phyloP scores from a whole-genome alignment of 2,113 vertebrate genomes.

The Bathybates hornii region DNA sequence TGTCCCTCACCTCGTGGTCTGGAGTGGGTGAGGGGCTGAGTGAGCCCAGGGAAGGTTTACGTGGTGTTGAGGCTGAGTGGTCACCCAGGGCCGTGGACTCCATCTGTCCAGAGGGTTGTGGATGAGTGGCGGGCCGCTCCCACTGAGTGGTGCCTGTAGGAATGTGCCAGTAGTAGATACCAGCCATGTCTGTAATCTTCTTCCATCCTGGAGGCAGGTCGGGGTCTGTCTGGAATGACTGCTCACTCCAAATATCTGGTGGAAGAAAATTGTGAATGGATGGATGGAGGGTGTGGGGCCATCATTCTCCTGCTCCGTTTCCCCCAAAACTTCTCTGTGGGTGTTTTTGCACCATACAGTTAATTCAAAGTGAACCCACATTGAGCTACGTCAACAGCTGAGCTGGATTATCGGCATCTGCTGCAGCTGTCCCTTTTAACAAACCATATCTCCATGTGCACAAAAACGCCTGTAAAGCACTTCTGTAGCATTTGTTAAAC shows the following conservation, averaged over 20 bases:
- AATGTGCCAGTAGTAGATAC: conserved; percentile 98
- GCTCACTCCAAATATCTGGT: conserved; percentile 93
- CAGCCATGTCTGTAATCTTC: conserved; percentile 89
- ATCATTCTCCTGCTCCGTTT: not conserved
- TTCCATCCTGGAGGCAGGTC: conserved; percentile 98
- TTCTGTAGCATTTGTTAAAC: not conserved
- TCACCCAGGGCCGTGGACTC: conserved; percentile 14
- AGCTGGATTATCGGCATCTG: conserved; percentile 9
- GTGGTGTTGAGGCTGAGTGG: conserved; percentile 23
- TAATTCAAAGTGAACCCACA: not conserved
- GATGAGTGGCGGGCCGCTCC: conserved; percentile 81
- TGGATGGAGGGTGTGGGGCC: not conserved
- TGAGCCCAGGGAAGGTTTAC: conserved; percentile 85
- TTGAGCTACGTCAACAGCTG: conserved; percentile 2
- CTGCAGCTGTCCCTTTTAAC: conserved; percentile 13
- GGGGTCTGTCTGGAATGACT: conserved; percentile 90
- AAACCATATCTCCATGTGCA: not conserved
- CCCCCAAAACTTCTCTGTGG: not conserved
- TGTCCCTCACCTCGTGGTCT: conserved; percentile 78
- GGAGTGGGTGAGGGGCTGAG: conserved; percentile 87
- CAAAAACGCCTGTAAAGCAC: not conserved
- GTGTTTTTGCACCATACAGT: not conserved
- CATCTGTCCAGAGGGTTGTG: conserved; percentile 65
- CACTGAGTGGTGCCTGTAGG: conserved; percentile 97
- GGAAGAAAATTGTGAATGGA: not conserved